Base-by-base conservation (phyloP, 2,888 invertebrate species). In the Stenchaetothrips biformis region DNA sequence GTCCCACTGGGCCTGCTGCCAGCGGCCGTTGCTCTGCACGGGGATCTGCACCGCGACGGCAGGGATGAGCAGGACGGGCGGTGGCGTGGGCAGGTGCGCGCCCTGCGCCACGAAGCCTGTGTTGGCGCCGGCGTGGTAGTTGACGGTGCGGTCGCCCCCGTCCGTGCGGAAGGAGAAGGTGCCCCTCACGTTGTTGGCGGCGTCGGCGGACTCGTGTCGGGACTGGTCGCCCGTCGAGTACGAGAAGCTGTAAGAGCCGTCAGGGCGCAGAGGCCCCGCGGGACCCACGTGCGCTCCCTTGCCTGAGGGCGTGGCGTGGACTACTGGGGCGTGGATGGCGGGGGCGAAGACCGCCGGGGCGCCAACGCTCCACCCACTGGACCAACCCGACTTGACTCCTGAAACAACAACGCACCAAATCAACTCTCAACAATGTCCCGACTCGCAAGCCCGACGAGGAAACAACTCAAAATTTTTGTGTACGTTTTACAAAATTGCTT, bases 71-170 rank as follows among this genome's bases (percentile, higher is more conserved):
- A 8, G 78, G 3, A 8, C 16, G 37, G 18, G 79, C 9, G 53
- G 18, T 7, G 82, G 80, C 13, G 83, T 82, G 25, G 79, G 81
- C 78, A 82, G 82, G 16, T 85, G 82, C 78, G 83, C 82, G 11
- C 85, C 85, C 25, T 83, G 82, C 74, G 84, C 84, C 9, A 85
- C 83, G 82, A 86, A 86, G 47, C 85, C 85, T 18, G 84, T 85
- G 37, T 81, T 83, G 37, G 84, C 83, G 48, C 85, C 85, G 48
- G 85, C 85, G 53, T 83, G 81, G 82, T 85, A 85, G 48, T 82
- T 82, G 25, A 83, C 82, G 13, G 59, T 80, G 6, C 81, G 67
- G 0, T 82, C 82, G 67, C 82, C 83, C 48, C 81, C 83, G n/a
- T 82, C 82, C 4, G 82, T 82, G 11, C 81, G 77, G 79, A 82